These are phyloP conservation scores for Lochmaea capreae DNA, from an alignment of 2,888 invertebrate genomes.

Conservation along the genomic window DNA sequence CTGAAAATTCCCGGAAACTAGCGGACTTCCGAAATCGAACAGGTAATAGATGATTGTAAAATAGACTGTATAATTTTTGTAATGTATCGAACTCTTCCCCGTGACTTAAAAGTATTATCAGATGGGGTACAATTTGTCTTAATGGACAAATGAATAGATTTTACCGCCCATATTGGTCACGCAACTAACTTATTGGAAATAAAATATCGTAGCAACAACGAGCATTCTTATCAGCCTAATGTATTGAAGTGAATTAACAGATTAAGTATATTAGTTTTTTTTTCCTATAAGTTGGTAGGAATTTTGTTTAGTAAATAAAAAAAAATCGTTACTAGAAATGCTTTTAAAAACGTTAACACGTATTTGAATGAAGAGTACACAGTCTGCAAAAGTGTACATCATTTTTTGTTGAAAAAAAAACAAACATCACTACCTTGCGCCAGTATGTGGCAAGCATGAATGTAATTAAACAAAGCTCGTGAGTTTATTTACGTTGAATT, in stretches of 20 bases:
- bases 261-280: slow-evolving; percentile 32
- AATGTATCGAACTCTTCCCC: slow-evolving; percentile 35
- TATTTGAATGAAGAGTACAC: too few relatives aligned
- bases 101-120: slow-evolving; percentile 47
- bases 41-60: slow-evolving; percentile 18
- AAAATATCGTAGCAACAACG: slow-evolving; percentile 31
- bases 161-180: slow-evolving; percentile 41
- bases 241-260: slow-evolving; percentile 45
- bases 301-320: too few relatives aligned
- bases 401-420: not conserved
- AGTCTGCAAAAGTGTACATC: not conserved
- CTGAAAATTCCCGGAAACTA: not conserved
- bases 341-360: too few relatives aligned
- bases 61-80: slow-evolving; percentile 33
- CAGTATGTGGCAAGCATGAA: not conserved
- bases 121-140: slow-evolving; percentile 43
- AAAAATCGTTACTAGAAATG: too few relatives aligned
- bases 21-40: not conserved
- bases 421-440: not conserved
- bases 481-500: not conserved
- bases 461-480: slow-evolving; percentile 12
- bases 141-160: slow-evolving; percentile 45
- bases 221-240: slow-evolving; percentile 39
- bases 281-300: too few relatives aligned
- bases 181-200: slow-evolving; percentile 40